Evolutionary conservation across 2,113 vertebrate species (phyloP).

Genomic region (Myxocyprinus asiaticus): DNA sequence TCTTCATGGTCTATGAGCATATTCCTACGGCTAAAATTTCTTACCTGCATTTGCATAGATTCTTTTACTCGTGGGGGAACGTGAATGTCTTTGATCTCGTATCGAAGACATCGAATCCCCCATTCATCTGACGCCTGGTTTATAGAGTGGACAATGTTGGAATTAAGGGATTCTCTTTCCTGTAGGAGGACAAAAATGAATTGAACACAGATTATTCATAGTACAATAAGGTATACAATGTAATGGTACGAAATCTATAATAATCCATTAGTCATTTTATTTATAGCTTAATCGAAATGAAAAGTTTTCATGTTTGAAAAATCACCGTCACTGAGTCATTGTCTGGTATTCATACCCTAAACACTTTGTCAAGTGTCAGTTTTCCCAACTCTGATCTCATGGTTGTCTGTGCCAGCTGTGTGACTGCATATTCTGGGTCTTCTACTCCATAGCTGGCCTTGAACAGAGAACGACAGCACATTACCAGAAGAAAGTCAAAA

Average conservation of each 20-base stretch:
- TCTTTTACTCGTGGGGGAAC: slow-evolving; percentile 95
- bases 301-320: no score
- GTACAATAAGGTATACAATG: no score
- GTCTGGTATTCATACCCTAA: slow-evolving; percentile 77
- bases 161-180: slow-evolving; percentile 91
- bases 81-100: slow-evolving; percentile 97
- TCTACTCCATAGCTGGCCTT: slow-evolving; percentile 95
- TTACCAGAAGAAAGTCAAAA: not conserved
- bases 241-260: no score
- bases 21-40: not conserved
- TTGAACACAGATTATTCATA: no score
- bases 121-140: slow-evolving; percentile 94
- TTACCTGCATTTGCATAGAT: slow-evolving; percentile 98
- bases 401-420: slow-evolving; percentile 95
- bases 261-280: no score
- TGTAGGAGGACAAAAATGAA: slow-evolving; percentile 54
- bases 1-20: not conserved
- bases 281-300: no score
- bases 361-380: slow-evolving; percentile 92
- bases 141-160: slow-evolving; percentile 92
- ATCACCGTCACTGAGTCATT: not conserved
- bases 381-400: slow-evolving; percentile 98
- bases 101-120: slow-evolving; percentile 94
- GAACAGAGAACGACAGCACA: not conserved
- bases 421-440: slow-evolving; percentile 95